These are phyloP conservation scores for Pseudoips prasinana DNA, from an alignment of 2,888 invertebrate species.

Conservation along the genomic window DNA sequence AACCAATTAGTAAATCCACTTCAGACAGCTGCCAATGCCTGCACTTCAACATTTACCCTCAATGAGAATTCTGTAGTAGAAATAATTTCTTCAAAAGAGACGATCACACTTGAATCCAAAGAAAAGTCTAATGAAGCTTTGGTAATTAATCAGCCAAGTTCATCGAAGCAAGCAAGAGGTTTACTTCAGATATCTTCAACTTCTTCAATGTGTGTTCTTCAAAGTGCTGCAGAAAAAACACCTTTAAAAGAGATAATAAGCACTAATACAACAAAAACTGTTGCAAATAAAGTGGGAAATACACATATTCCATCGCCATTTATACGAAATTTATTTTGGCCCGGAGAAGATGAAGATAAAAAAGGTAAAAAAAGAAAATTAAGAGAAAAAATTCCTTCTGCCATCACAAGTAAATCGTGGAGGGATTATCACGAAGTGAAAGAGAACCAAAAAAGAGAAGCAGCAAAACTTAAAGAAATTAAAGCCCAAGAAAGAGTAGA, in stretches of 20 bases:
- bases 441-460: constrained; percentile 7
- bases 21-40: constrained; percentile 9
- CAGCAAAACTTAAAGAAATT: constrained; percentile 9
- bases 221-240: constrained; percentile 5
- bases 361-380: constrained; percentile 9
- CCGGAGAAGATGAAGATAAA: constrained; percentile 11
- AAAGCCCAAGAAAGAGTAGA: constrained; percentile 11
- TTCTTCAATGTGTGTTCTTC: not conserved
- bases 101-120: constrained; percentile 6
- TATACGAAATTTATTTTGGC: constrained; percentile 18
- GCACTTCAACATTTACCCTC: constrained; percentile 12
- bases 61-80: constrained; percentile 9
- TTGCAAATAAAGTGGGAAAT: not conserved
- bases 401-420: constrained; percentile 12
- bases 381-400: constrained; percentile 14
- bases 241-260: constrained; percentile 5
- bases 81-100: constrained; percentile 7
- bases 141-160: constrained; percentile 3
- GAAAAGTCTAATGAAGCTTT: constrained; percentile 5
- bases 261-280: constrained; percentile 1
- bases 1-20: constrained; percentile 14
- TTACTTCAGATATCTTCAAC: not conserved
- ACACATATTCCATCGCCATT: constrained; percentile 14
- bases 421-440: constrained; percentile 11
- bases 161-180: constrained; percentile 1